Evolutionary conservation across 2,888 invertebrate species (phyloP).

Genomic region (Anthrax anthrax): DNA sequence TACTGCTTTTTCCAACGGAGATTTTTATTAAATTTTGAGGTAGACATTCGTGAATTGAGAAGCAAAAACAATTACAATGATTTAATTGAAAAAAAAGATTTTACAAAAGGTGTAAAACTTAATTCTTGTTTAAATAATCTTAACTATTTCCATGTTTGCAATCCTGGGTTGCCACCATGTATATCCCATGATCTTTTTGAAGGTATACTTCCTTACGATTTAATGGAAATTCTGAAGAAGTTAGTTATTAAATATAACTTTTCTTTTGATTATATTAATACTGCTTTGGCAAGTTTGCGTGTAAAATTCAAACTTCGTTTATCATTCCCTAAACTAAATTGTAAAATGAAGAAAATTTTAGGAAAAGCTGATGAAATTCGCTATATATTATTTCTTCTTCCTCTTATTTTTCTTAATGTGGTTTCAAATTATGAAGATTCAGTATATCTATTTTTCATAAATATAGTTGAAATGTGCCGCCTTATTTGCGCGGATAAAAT

Average conservation of each 20-base stretch:
- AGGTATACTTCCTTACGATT: constrained; percentile 16
- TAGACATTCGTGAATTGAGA: background rate
- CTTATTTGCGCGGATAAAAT: background rate
- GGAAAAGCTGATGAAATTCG: constrained; percentile 3
- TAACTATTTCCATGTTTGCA: constrained; percentile 17
- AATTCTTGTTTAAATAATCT: constrained; percentile 17
- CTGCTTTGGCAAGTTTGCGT: background rate
- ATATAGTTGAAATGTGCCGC: background rate
- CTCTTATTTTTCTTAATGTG: background rate
- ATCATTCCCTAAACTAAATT: background rate
- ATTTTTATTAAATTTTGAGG: background rate
- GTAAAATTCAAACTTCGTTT: background rate
- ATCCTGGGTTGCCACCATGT: constrained; percentile 18
- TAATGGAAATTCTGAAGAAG: constrained; percentile 13
- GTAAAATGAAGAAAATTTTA: background rate
- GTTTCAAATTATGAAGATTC: background rate
- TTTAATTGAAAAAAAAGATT: background rate
- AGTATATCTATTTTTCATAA: background rate
- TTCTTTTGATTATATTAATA: background rate
- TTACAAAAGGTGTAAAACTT: constrained; percentile 15
- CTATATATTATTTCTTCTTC: background rate
- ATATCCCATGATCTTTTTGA: constrained; percentile 19
- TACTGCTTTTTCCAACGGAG: constrained; percentile 9
- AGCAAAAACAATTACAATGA: background rate
- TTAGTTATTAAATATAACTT: background rate